Base-by-base conservation (phyloP, 2,797 vertebrate species). In the Setipinna tenuifilis region DNA sequence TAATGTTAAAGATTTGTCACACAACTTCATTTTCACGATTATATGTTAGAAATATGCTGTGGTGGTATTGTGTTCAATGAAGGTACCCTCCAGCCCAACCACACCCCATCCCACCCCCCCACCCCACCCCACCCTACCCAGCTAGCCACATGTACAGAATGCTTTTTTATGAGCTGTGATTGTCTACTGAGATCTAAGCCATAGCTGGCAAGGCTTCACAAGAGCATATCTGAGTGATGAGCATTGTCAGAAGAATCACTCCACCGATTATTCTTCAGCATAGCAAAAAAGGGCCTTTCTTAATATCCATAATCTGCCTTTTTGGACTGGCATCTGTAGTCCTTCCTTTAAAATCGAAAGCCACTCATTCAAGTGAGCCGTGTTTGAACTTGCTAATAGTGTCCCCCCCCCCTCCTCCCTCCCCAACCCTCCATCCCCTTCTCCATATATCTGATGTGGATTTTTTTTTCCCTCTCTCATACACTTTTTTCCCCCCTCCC, bases 341-440 rank as follows among this genome's bases (percentile, higher is more conserved):
- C 25, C 78, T 85, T 84, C 81, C 85, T 86, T 87, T 85, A 84
- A 87, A 83, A 86, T 84, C 62, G 84, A 75, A 85, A 85, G 88
- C 85, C 86, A 78, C 84, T 86, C 81, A 82, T 86, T 87, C 81
- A 88, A 86, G 84, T 83, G 62, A 23, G 75, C 82, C 82, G 81
- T 89, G 90, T 89, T 89, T 89, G 82, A 90, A 91, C 89, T 89
- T 84, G 88, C 85, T 89, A 89, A 84, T 88, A 81, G 86, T 84
- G 84, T 81, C 87, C 82, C 81, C 83, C 57, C 62, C 28, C 65
- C 44, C 28, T n/a, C 0, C 83, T 65, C 5, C 86, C 25, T 50
- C 78, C 54, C 14, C 71, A 59, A 59, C 82, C 84, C 44, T 23
- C 83, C 59, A 48, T 78, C 68, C 71, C 50, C 48, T 59, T 61